phyloP scores from a whole-genome alignment of 2,113 vertebrate species.

The Laterallus jamaicensis region DNA sequence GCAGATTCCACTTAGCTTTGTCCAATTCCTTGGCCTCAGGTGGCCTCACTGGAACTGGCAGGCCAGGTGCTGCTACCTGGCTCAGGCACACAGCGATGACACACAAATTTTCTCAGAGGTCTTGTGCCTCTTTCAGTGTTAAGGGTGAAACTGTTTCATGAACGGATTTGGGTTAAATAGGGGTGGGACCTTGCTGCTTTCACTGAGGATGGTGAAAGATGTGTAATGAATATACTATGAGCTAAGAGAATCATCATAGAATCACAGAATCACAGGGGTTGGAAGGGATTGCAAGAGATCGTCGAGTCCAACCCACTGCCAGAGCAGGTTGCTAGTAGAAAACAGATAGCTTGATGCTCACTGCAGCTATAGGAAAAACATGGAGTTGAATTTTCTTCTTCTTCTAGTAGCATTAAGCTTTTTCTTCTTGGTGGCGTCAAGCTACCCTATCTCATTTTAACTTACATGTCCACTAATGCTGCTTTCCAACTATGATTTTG shows the following conservation, averaged over 20 bases:
- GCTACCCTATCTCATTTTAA: neutral
- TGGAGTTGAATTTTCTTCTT: neutral
- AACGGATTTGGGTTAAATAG: neutral
- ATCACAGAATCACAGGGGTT: no score
- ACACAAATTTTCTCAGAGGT: neutral
- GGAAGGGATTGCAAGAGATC: no score
- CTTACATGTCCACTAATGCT: neutral
- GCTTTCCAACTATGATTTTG: neutral
- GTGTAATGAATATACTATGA: neutral
- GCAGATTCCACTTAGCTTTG: neutral
- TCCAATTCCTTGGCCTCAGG: neutral
- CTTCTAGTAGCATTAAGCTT: neutral
- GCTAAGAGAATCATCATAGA: neutral
- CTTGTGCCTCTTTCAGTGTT: fast-evolving
- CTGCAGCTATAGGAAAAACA: neutral
- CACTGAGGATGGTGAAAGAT: neutral
- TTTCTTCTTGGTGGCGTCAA: neutral
- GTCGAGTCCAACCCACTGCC: no score
- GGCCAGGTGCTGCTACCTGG: neutral
- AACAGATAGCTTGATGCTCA: neutral
- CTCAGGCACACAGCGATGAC: fast-evolving
- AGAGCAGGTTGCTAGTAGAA: neutral
- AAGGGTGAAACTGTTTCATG: neutral
- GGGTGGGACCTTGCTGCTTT: neutral
- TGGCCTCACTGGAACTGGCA: neutral